Conservation (phyloP, 2,113 vertebrate species). For the Syrmaticus mikado region DNA sequence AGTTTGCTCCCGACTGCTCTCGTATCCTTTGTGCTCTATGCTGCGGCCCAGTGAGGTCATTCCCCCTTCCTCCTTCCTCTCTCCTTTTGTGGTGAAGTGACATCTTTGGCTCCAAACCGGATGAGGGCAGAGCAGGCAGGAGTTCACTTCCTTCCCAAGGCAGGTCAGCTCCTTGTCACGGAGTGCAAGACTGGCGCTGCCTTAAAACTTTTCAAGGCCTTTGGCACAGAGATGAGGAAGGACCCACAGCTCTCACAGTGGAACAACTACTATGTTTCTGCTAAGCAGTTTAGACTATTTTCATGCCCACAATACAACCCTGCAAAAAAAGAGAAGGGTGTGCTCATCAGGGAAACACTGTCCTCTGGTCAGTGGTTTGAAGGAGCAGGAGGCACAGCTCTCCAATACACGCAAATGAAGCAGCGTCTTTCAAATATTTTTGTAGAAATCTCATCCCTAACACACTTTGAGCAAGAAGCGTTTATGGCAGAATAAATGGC, state of each 20-base stretch:
- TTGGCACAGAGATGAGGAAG: not conserved
- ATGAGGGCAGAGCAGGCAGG: conserved; percentile 2
- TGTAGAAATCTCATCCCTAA: not conserved
- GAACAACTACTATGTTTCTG: not conserved
- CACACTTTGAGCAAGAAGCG: not conserved
- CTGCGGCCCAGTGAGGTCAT: conserved; percentile 7
- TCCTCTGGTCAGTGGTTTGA: not conserved
- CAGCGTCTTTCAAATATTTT: not conserved
- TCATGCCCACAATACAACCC: no score
- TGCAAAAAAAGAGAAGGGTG: not conserved
- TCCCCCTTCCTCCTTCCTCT: conserved; percentile 47
- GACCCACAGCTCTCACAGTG: rapidly evolving
- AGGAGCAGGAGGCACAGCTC: not conserved
- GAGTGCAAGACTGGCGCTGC: not conserved
- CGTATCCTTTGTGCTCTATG: not conserved
- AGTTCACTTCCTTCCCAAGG: conserved; percentile 43
- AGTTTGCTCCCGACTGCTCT: not conserved
- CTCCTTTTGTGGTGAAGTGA: not conserved
- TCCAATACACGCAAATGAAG: not conserved
- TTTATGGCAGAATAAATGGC: not conserved
- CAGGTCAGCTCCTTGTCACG: rapidly evolving
- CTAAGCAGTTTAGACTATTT: not conserved
- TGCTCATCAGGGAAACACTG: not conserved
- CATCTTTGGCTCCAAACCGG: conserved; percentile 12
- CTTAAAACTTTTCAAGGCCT: not conserved